Evolutionary conservation across 30 jellyfish, hydroid and myxozoan species (phyloP).

Genomic region (Chironex yamaguchii): DNA sequence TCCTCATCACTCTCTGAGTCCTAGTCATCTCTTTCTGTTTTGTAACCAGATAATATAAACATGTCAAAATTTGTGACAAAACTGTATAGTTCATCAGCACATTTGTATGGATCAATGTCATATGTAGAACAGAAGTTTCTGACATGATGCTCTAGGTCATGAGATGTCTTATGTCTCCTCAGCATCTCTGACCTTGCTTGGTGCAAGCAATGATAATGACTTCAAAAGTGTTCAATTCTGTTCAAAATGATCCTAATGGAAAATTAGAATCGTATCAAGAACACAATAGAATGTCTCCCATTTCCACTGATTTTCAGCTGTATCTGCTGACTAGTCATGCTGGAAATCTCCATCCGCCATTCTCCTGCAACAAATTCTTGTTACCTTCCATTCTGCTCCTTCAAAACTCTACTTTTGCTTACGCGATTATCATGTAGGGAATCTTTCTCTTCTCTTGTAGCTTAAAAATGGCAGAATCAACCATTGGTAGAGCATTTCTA

Average conservation of each 20-base stretch:
- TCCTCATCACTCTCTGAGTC: constrained; percentile 17
- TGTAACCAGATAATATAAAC: constrained; percentile 19
- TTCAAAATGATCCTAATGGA: constrained; percentile 20
- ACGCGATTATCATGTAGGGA: constrained; percentile 11
- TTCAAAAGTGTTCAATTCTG: constrained; percentile 48
- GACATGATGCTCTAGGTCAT: constrained; percentile 32
- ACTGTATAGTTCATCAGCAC: constrained; percentile 60
- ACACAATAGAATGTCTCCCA: constrained; percentile 51
- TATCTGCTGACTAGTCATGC: constrained; percentile 59
- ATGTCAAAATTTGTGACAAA: constrained; percentile 36
- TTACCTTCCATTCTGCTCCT: constrained; percentile 62
- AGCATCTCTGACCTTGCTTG: constrained; percentile 32
- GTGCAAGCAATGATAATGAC: constrained; percentile 40
- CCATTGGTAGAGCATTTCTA: constrained; percentile 44
- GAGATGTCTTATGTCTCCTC: constrained; percentile 40
- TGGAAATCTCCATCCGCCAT: constrained; percentile 57
- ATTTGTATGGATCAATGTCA: constrained; percentile 22
- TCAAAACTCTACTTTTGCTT: constrained; percentile 39
- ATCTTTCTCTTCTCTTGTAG: constrained; percentile 20
- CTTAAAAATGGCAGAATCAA: constrained; percentile 38
- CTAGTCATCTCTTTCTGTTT: constrained; percentile 6
- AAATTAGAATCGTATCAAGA: constrained; percentile 5
- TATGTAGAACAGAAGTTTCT: constrained; percentile 39
- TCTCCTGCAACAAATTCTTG: constrained; percentile 40
- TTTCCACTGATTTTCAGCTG: constrained; percentile 40